phyloP scores from a whole-genome alignment of 1,140 invertebrate genomes.

The Lepidurus couesii region DNA sequence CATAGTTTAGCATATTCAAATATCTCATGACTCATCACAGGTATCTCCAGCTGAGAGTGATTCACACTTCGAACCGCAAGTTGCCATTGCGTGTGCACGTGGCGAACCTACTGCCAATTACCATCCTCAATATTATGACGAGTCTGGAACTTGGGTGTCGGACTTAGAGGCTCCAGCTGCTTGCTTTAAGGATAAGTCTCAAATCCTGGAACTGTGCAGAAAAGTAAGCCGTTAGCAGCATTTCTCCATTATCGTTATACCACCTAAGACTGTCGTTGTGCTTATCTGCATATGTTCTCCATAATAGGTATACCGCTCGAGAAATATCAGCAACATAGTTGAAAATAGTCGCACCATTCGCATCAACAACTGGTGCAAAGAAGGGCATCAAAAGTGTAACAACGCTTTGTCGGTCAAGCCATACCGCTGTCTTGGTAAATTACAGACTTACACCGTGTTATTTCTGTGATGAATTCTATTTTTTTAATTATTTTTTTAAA shows the following conservation, averaged over 20 bases:
- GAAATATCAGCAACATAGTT: constrained; percentile 97
- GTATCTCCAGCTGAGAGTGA: constrained; percentile 31
- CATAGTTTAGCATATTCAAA: constrained; percentile 26
- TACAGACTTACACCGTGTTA: not conserved
- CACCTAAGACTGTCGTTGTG: not conserved
- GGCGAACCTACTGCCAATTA: constrained; percentile 59
- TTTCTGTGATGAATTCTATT: constrained; percentile 23
- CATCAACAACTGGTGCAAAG: constrained; percentile 88
- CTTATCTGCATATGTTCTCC: constrained; percentile 3
- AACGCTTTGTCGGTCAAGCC: constrained; percentile 79
- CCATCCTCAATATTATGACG: constrained; percentile 84
- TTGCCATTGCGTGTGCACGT: constrained; percentile 81
- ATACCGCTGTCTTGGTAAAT: constrained; percentile 86
- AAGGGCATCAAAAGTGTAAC: constrained; percentile 77
- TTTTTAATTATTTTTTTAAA: too few relatives aligned
- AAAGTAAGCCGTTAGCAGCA: constrained; percentile 59
- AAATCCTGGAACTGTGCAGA: constrained; percentile 92
- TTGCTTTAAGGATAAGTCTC: constrained; percentile 86
- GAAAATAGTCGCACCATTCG: constrained; percentile 90
- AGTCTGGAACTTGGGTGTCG: constrained; percentile 80
- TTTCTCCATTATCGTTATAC: constrained; percentile 20
- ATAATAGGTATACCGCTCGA: constrained; percentile 83
- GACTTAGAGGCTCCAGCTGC: constrained; percentile 69
- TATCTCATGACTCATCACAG: too few relatives aligned
- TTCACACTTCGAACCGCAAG: constrained; percentile 58